Evolutionary conservation across 2,113 vertebrate genomes (phyloP).

Genomic region (Gobius niger): DNA sequence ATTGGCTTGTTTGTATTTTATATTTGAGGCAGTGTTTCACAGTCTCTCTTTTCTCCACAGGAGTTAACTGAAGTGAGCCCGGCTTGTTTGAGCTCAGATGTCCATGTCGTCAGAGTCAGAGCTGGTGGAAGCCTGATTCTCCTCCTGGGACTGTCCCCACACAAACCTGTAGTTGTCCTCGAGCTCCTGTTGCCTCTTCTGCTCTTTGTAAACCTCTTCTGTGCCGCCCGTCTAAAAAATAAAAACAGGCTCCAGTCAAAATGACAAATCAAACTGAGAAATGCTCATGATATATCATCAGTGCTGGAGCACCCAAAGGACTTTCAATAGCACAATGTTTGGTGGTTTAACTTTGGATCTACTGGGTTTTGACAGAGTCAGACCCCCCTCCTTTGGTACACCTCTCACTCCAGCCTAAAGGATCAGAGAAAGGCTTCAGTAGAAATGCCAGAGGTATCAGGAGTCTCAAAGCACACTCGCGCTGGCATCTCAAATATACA

Average conservation of each 20-base stretch:
- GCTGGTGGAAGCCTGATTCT: conserved; percentile 69
- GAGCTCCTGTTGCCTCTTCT: conserved; percentile 85
- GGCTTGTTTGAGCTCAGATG: conserved; percentile 70
- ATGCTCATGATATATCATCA: no score
- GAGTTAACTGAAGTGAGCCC: conserved; percentile 31
- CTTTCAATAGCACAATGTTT: no score
- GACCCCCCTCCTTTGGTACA: no score
- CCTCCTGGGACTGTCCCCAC: conserved; percentile 84
- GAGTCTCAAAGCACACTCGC: no score
- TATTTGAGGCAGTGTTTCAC: conserved; percentile 18
- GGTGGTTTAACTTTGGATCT: no score
- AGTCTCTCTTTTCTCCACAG: conserved; percentile 40
- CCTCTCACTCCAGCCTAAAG: neutral
- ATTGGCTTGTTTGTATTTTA: conserved; percentile 12
- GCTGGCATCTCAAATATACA: no score
- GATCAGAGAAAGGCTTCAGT: neutral
- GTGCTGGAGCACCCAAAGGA: no score
- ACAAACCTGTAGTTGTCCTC: conserved; percentile 91
- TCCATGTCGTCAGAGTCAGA: conserved; percentile 87
- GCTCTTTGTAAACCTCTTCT: conserved; percentile 88
- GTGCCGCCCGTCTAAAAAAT: conserved; percentile 83
- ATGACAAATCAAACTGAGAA: neutral
- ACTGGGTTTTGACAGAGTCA: no score
- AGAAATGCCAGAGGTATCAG: neutral
- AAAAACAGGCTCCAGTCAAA: neutral